Base-by-base conservation (phyloP, 2,113 vertebrate species). In the Cathartes aura region DNA sequence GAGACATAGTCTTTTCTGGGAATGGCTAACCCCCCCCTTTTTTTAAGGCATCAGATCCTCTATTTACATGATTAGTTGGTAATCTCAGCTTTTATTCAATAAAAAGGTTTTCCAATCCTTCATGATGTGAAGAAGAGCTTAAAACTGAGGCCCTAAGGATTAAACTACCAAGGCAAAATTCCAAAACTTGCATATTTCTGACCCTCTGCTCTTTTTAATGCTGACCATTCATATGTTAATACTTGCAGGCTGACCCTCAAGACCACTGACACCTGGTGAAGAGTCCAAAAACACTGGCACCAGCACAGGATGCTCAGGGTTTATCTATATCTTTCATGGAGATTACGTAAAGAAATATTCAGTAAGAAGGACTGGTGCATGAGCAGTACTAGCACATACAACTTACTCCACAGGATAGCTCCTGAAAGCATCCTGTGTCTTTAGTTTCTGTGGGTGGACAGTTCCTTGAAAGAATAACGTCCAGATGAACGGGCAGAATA, bases 391-490 rank as follows among this genome's bases (percentile, higher is more conserved):
- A 52, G 52, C 36, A 84, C 5, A 38, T 30, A 59, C 0, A 1
- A 79, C 23, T 58, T 72, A 71, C 22, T 83, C 18, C 68, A 90
- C 26, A 81, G 45, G 36, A 58, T 8, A 82, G 40, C 40, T 94
- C 52, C 87, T 85, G 64, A 91, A 68, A 79, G 52, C 22, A 67
- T 26, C 24, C 56, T 20, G 26, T 87, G 78, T 72, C 79, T 64
- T 24, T 53, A 38, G 30, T 36, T 93, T 82, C 83, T 85, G 74
- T 70, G 81, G 24, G 60, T 79, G 47, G 75, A 87, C 21, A 83
- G 76, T 91, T 97, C 80, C 89, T 95, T 95, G 72, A 92, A 91
- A 91, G 70, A 95, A 72, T 55, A 74, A 87, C 36, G 62, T 11
- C 60, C 43, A 68, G 56, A 38, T 89, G 48, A 86, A 94, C 11